phyloP scores from a whole-genome alignment of 2,888 invertebrate genomes.

The Netelia fuscicornis region DNA sequence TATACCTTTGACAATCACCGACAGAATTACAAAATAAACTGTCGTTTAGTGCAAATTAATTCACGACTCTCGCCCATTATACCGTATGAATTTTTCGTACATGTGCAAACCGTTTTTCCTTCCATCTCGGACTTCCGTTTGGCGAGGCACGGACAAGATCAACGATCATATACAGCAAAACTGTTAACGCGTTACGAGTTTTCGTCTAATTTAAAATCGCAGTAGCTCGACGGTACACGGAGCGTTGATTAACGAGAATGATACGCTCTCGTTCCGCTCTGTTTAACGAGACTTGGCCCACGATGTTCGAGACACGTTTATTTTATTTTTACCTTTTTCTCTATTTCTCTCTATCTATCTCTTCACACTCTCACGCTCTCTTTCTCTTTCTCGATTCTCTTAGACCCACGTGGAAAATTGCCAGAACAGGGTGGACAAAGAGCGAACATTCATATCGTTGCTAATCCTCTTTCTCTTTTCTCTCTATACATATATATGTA shows the following conservation, averaged over 20 bases:
- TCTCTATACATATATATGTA: no score
- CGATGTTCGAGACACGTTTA: slow-evolving; percentile 21
- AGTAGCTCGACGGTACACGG: slow-evolving; percentile 11
- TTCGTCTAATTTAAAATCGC: slow-evolving; percentile 32
- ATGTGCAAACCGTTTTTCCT: not conserved
- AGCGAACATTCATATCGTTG: slow-evolving; percentile 11
- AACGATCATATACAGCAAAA: slow-evolving; percentile 1
- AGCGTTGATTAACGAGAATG: slow-evolving; percentile 34
- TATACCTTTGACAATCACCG: no score
- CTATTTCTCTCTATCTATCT: not conserved
- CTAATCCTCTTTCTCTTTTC: not conserved
- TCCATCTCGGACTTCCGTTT: no score
- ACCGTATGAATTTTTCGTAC: not conserved
- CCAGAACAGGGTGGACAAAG: slow-evolving; percentile 55
- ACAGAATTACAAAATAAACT: no score
- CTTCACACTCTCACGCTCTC: no score
- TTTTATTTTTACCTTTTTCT: slow-evolving; percentile 48
- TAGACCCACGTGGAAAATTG: slow-evolving; percentile 58
- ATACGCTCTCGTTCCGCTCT: slow-evolving; percentile 45
- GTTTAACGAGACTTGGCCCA: slow-evolving; percentile 56
- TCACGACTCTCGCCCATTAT: no score
- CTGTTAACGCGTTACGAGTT: not conserved
- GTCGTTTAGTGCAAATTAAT: no score
- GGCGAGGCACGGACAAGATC: slow-evolving; percentile 4
- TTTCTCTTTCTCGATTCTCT: no score